Evolutionary conservation across 2,888 invertebrate species (phyloP), one percentile per base, ranked within the genome.

Genomic region (Cactoblastis cactorum): DNA sequence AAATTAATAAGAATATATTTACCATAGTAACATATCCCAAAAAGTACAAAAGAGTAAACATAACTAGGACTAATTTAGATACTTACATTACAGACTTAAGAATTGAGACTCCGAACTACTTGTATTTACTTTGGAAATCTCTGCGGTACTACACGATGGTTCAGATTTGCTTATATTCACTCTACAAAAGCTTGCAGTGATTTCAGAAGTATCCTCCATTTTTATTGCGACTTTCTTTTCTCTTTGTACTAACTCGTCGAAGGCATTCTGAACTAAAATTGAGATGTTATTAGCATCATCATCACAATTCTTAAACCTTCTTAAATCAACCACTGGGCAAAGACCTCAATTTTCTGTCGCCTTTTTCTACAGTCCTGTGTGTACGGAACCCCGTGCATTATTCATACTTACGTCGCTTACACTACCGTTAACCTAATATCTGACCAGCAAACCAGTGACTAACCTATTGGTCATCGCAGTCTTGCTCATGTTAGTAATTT

Each of bases 201-300:
- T 74, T 24, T 77, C 63, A n/a, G 69, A 61, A 17, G 53, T 56
- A 9, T 58, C 53, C 43, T 59, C 59, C 15, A 57, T 65, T 39
- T 71, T 61, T 45, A 62, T 72, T 0, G 72, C 77, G 38, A 83
- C 71, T 15, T 53, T 59, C 47, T 82, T 69, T 70, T 89, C 88
- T 39, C 80, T 71, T 55, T 63, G 65, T 0, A 88, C 80, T 1
- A 89, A 81, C 17, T 71, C 73, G 9, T 80, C 80, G 57, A 89
- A 82, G 11, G 75, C 80, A 18, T 77, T 67, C 55, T 84, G 80
- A 1, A 88, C 88, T 88, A 57, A 54, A 77, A 77, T 4, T 9
- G 1, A 28, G 1, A 28, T 28, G 5, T 3, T 22, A 4, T 22
- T 22, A 22, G 22, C 5, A 22, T 4, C 5, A 3, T 22, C 5